Conservation (phyloP, 2,888 invertebrate genomes). For the Cinara cedri region DNA sequence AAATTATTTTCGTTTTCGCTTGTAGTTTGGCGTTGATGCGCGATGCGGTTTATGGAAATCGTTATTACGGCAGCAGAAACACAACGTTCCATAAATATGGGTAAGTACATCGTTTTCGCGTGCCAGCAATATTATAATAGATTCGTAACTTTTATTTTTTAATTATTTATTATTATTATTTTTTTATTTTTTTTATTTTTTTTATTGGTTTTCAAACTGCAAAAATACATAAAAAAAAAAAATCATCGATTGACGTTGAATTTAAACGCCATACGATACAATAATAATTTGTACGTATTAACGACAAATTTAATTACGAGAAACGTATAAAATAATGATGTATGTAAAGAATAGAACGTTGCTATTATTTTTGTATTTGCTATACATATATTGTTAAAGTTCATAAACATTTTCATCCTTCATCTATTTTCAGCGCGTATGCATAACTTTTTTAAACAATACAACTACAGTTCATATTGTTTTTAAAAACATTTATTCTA, state of each 20-base stretch:
- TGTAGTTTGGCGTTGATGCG: slow-evolving; percentile 30
- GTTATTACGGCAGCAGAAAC: slow-evolving; percentile 23
- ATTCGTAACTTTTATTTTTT: not conserved
- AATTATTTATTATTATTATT: too few relatives aligned
- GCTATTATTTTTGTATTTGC: not conserved
- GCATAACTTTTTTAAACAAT: not conserved
- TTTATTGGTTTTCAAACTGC: slow-evolving; percentile 5
- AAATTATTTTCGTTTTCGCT: slow-evolving; percentile 5
- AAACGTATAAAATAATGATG: too few relatives aligned
- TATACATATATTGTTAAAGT: not conserved
- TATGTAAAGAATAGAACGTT: not conserved
- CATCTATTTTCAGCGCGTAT: not conserved
- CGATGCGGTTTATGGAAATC: slow-evolving; percentile 32
- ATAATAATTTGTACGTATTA: too few relatives aligned
- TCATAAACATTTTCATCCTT: not conserved
- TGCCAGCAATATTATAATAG: not conserved
- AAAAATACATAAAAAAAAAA: slow-evolving; percentile 3
- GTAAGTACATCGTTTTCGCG: not conserved
- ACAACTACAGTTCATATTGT: not conserved
- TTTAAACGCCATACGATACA: slow-evolving; percentile 9
- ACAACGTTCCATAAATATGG: slow-evolving; percentile 41
- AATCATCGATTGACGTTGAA: slow-evolving; percentile 11
- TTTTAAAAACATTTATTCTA: too few relatives aligned
- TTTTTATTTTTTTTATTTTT: too few relatives aligned
- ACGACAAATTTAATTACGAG: not conserved